A percentile compares a stretch with the other conserved stretches of the same genome.
Evolutionary conservation across 1,140 invertebrate species (phyloP).

Genomic region (Megalonaias nervosa): DNA sequence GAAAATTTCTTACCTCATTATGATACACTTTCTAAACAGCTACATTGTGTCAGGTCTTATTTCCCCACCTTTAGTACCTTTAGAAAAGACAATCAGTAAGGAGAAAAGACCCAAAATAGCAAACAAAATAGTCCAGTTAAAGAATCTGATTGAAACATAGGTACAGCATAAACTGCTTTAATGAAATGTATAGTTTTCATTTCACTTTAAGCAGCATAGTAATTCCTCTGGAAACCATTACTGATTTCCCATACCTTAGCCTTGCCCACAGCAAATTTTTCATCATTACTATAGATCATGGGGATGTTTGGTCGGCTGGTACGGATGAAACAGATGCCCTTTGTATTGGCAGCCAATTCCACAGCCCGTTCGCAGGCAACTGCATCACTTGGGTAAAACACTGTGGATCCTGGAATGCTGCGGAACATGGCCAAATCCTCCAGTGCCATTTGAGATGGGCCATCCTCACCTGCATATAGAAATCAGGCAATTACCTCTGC

Average conservation of each 20-base stretch:
- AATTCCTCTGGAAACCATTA: background rate
- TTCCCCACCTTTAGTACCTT: background rate
- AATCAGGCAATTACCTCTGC: background rate
- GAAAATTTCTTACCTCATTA: too few species aligned
- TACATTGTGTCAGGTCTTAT: background rate
- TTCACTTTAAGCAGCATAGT: background rate
- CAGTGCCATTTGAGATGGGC: constrained; percentile 99
- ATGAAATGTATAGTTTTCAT: background rate
- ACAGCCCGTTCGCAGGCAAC: constrained; percentile 94
- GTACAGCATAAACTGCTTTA: background rate
- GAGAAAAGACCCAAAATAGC: background rate
- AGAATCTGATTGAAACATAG: background rate
- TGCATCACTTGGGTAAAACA: constrained; percentile 98
- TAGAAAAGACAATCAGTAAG: background rate
- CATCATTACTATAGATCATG: constrained; percentile 91
- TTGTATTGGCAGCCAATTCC: constrained; percentile 96
- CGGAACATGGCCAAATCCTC: constrained; percentile 99
- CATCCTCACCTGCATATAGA: constrained; percentile 86
- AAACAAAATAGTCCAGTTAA: background rate
- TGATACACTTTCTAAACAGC: too few species aligned
- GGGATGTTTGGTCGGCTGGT: constrained; percentile 93
- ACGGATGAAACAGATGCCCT: constrained; percentile 96
- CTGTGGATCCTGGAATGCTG: constrained; percentile 89
- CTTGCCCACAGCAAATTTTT: constrained; percentile 82
- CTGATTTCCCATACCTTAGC: constrained; percentile 70